These are phyloP conservation scores for Polyboroides typus DNA, from an alignment of 2,797 vertebrate species.

Conservation along the genomic window DNA sequence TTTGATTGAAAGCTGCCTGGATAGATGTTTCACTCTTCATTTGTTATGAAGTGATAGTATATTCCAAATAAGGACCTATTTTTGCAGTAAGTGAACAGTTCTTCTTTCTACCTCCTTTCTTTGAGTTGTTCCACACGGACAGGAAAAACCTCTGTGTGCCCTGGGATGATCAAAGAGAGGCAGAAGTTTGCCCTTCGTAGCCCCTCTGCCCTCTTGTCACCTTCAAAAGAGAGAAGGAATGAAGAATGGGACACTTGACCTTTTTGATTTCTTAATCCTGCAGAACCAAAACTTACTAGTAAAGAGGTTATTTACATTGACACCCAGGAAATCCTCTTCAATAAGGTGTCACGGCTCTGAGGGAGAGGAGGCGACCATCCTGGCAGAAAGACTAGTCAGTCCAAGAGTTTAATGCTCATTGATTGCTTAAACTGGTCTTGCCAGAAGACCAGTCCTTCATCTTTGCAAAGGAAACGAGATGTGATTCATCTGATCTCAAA, in stretches of 20 bases:
- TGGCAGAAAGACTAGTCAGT: not conserved
- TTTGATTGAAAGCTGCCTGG: not conserved
- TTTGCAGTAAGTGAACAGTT: not conserved
- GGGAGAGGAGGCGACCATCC: not conserved
- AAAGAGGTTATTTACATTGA: not conserved
- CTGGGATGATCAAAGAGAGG: not conserved
- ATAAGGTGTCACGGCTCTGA: accelerated
- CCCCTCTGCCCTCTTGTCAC: not conserved
- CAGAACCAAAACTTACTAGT: not conserved
- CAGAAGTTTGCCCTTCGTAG: not conserved
- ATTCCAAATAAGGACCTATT: not conserved
- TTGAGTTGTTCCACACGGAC: not conserved
- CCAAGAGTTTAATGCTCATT: not conserved
- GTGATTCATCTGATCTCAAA: not conserved
- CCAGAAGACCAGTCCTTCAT: not conserved
- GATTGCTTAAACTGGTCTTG: not conserved
- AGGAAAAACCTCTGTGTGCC: not conserved
- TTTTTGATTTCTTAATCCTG: not conserved
- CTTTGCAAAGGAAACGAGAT: not conserved
- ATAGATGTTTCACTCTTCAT: not conserved
- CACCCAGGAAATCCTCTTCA: not conserved
- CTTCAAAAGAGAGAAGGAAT: not conserved
- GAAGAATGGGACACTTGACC: not conserved
- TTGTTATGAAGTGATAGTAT: not conserved
- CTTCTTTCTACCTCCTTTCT: not conserved